Percentiles rank a stretch among this genome's conserved stretches.
These are phyloP conservation scores for Nicator chloris DNA, from an alignment of 2,113 vertebrate genomes.

Conservation along the genomic window DNA sequence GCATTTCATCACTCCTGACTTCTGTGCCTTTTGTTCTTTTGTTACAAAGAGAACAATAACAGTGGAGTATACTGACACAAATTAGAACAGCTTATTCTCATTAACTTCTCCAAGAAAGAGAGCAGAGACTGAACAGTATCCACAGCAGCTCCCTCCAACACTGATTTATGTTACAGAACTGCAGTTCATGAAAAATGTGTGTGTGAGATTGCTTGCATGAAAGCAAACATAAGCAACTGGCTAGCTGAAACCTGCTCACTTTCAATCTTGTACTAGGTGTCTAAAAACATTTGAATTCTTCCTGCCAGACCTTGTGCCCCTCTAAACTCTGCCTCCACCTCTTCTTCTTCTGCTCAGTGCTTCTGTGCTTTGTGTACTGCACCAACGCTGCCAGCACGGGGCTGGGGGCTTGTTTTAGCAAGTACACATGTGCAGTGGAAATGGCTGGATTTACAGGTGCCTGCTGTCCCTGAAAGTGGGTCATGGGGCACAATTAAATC, in stretches of 20 bases:
- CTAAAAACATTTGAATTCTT: not conserved
- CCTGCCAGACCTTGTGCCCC: not conserved
- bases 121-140: not conserved
- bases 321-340: not conserved
- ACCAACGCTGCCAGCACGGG: not conserved
- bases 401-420: not conserved
- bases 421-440: not conserved
- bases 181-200: not conserved
- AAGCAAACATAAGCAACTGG: not conserved
- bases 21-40: conserved; percentile 58
- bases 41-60: conserved; percentile 46
- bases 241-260: not conserved
- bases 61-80: conserved; percentile 40
- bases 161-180: not conserved
- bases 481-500: not conserved
- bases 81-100: conserved; percentile 66
- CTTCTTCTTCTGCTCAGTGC: not conserved
- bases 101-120: conserved; percentile 38
- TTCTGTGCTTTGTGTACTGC: not conserved
- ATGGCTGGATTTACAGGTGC: not conserved
- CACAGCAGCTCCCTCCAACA: not conserved
- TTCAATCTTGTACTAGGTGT: not conserved
- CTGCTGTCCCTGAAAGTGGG: not conserved
- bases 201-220: not conserved
- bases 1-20: conserved; percentile 19